Evolutionary conservation across 2,113 vertebrate genomes (phyloP).

Genomic region (Eulemur macaco): DNA sequence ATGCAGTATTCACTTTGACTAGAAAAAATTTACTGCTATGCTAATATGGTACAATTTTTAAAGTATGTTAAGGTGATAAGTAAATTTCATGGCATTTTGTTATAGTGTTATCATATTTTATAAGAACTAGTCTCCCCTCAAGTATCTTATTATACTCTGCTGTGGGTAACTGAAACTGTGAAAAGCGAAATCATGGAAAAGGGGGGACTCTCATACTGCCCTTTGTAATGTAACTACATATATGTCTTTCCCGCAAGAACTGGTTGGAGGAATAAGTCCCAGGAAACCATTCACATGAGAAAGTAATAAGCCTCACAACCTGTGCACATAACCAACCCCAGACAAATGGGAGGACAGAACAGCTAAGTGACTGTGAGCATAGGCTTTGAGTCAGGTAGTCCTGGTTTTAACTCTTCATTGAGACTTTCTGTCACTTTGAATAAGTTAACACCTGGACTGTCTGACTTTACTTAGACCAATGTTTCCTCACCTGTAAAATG

Average conservation of each 20-base stretch:
- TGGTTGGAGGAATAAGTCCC: not conserved
- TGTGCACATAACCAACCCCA: not conserved
- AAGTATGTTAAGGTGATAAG: slow-evolving; percentile 19
- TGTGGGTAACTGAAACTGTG: not conserved
- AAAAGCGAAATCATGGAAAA: not conserved
- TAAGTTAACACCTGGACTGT: not conserved
- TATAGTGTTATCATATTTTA: not conserved
- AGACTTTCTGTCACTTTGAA: not conserved
- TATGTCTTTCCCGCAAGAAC: not conserved
- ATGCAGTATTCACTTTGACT: slow-evolving; percentile 3
- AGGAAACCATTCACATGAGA: not conserved
- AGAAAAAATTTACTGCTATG: slow-evolving; percentile 39
- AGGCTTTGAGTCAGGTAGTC: not conserved
- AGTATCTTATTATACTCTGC: not conserved
- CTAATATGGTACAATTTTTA: slow-evolving; percentile 23
- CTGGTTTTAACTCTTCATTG: not conserved
- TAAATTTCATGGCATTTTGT: not conserved
- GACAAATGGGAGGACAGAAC: not conserved
- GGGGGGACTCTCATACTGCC: not conserved
- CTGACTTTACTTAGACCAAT: not conserved
- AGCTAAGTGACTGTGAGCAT: not conserved
- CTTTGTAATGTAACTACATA: not conserved
- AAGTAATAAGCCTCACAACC: not conserved
- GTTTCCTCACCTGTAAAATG: not conserved
- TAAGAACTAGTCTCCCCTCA: not conserved